Evolutionary conservation across 2,888 invertebrate species (phyloP).

Genomic region (Lamellibrachia satsuma): DNA sequence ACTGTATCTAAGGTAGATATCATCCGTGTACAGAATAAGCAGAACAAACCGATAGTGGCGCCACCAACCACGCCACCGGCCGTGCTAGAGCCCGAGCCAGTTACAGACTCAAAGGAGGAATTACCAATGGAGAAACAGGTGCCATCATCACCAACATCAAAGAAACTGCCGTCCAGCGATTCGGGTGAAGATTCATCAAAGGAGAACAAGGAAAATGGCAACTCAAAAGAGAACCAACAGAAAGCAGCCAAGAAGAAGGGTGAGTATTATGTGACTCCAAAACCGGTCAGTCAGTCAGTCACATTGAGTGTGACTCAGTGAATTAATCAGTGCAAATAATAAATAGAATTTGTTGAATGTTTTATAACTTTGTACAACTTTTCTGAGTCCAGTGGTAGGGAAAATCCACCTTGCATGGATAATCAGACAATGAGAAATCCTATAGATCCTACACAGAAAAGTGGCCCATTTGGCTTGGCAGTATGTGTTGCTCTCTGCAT

Average conservation of each 20-base stretch:
- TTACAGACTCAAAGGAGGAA: not conserved
- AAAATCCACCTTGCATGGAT: not conserved
- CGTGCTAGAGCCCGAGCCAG: not conserved
- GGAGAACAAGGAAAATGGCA: slow-evolving; percentile 63
- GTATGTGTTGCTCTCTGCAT: not conserved
- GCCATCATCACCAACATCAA: slow-evolving; percentile 18
- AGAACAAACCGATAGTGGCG: not conserved
- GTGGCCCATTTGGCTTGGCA: not conserved
- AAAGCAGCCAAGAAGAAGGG: slow-evolving; percentile 38
- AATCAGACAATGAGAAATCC: not conserved
- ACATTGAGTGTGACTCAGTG: too few species aligned
- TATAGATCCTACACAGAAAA: not conserved
- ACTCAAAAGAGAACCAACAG: slow-evolving; percentile 24
- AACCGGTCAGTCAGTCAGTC: not conserved
- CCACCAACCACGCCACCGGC: not conserved
- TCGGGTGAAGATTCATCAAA: slow-evolving; percentile 65
- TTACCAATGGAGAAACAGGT: not conserved
- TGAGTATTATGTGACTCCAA: not conserved
- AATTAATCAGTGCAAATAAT: too few species aligned
- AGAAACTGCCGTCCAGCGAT: slow-evolving; percentile 35
- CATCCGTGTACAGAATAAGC: not conserved
- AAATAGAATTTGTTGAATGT: not conserved
- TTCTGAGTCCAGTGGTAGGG: not conserved
- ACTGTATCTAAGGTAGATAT: not conserved
- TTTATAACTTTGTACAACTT: not conserved